These are phyloP conservation scores for Oreochromis spilurus DNA, from an alignment of 2,113 vertebrate species.

Conservation along the genomic window DNA sequence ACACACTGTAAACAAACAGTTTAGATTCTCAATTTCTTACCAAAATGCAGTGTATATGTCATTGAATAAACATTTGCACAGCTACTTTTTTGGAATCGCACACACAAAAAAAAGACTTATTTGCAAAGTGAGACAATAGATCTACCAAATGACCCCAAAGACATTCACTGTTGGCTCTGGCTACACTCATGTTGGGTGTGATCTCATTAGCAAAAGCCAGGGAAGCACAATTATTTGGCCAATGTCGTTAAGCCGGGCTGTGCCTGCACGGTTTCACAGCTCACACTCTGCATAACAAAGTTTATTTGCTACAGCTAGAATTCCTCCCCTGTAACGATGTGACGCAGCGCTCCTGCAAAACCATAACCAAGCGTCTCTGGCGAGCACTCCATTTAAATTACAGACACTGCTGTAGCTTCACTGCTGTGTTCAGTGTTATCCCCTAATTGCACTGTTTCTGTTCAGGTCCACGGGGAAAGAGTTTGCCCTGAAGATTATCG, in stretches of 20 bases:
- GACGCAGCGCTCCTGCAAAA: background rate
- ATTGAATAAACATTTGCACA: background rate
- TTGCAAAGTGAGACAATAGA: background rate
- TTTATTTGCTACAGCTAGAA: background rate
- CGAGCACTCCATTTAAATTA: background rate
- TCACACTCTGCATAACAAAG: background rate
- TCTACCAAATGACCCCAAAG: background rate
- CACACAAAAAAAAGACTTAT: too few relatives aligned
- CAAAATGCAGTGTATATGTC: background rate
- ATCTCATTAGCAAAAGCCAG: background rate
- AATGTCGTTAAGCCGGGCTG: background rate
- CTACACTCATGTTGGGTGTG: background rate
- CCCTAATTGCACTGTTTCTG: conserved; percentile 33
- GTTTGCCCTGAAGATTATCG: conserved; percentile 96
- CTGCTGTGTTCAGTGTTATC: background rate
- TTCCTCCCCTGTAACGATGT: background rate
- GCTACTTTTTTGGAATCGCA: background rate
- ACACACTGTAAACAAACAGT: background rate
- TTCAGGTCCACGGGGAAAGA: conserved; percentile 90
- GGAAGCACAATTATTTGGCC: background rate
- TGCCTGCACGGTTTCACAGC: background rate
- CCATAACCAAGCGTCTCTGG: background rate
- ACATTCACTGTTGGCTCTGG: background rate
- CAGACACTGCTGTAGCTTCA: background rate
- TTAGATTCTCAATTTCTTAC: background rate